phyloP scores from a whole-genome alignment of 2,888 invertebrate species.

The Helobdella robusta region DNA sequence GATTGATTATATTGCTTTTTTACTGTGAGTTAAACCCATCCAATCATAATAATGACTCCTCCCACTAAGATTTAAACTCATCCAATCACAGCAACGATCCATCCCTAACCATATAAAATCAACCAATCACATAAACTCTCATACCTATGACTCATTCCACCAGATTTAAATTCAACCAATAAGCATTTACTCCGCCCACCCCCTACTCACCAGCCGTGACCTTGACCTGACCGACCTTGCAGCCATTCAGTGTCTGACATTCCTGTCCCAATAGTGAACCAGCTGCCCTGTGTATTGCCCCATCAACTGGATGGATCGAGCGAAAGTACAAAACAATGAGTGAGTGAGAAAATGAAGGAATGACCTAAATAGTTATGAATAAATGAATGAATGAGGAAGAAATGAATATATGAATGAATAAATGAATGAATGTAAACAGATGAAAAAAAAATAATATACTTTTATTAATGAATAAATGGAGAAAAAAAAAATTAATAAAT shows the following conservation, averaged over 20 bases:
- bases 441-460: no score
- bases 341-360: no score
- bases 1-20: not conserved
- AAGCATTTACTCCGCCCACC: no score
- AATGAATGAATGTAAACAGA: no score
- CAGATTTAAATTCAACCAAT: no score
- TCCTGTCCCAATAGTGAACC: constrained; percentile 61
- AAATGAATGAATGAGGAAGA: no score
- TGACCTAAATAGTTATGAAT: no score
- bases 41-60: not conserved
- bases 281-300: constrained; percentile 75
- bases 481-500: no score
- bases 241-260: constrained; percentile 63
- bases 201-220: constrained; percentile 57
- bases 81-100: not conserved
- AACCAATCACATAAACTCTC: constrained; percentile 3
- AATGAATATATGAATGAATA: no score
- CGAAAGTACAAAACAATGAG: no score
- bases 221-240: constrained; percentile 72
- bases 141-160: not conserved
- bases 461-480: no score
- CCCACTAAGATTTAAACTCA: not conserved
- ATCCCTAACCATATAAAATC: not conserved
- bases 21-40: not conserved
- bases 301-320: no score